Conservation (phyloP, 2,113 vertebrate species). For the Spheniscus mendiculus region DNA sequence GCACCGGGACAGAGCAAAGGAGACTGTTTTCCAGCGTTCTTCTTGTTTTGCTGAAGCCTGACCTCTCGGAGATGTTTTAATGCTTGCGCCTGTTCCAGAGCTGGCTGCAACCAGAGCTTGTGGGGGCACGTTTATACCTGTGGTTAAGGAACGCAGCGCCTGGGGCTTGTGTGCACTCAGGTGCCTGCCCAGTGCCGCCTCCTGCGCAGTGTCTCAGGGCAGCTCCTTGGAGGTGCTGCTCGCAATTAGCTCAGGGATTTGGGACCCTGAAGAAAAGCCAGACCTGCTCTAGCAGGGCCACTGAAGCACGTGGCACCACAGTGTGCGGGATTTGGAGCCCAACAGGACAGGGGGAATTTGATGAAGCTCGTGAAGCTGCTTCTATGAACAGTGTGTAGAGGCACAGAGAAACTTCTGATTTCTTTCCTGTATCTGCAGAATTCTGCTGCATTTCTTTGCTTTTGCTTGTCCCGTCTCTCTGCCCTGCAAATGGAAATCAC, state of each 20-base stretch:
- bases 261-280: not conserved
- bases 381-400: not conserved
- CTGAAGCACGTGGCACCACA: not conserved
- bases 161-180: not conserved
- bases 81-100: not conserved
- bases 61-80: not conserved
- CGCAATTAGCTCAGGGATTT: not conserved
- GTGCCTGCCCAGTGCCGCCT: not conserved
- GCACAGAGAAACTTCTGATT: not conserved
- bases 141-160: not conserved
- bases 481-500: not conserved
- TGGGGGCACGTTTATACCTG: not conserved
- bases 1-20: not conserved
- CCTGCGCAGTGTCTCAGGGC: not conserved
- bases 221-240: not conserved
- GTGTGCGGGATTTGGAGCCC: not conserved
- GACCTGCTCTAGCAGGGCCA: not conserved
- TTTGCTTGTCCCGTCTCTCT: not conserved
- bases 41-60: not conserved
- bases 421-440: not conserved
- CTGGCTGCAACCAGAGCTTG: not conserved
- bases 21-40: not conserved
- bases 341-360: not conserved
- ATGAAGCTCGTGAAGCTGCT: not conserved
- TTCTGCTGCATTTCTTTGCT: not conserved